A percentile compares a stretch with the other conserved stretches of the same genome.
Conservation (phyloP, 2,888 invertebrate genomes). For the Aphodius sticticus region DNA sequence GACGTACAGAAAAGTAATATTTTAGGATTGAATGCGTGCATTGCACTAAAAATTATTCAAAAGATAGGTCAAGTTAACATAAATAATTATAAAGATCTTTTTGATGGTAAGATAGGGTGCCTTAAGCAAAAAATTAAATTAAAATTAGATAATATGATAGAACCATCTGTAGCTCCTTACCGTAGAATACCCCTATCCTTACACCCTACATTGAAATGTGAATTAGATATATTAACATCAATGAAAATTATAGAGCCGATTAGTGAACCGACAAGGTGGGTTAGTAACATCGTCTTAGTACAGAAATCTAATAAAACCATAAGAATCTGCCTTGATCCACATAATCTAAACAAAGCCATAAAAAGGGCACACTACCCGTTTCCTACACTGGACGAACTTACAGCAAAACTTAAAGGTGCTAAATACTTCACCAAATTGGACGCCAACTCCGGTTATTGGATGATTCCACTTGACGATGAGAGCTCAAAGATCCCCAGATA, state of each 20-base stretch:
- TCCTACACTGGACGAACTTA: conserved; percentile 38
- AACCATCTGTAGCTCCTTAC: conserved; percentile 34
- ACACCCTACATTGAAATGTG: conserved; percentile 32
- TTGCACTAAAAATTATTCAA: neutral
- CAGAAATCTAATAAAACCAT: conserved; percentile 7
- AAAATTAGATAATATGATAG: neutral
- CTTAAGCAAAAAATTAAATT: neutral
- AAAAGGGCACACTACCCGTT: conserved; percentile 35
- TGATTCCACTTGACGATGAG: too few relatives aligned
- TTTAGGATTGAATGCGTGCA: conserved; percentile 6
- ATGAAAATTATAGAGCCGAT: conserved; percentile 11
- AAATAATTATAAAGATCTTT: conserved; percentile 5
- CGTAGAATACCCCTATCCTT: conserved; percentile 35
- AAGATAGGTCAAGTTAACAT: neutral
- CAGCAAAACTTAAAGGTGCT: conserved; percentile 36
- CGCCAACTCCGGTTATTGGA: conserved; percentile 13
- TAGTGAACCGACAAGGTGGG: conserved; percentile 19
- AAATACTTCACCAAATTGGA: conserved; percentile 37
- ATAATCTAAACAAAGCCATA: conserved; percentile 32
- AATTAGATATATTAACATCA: conserved; percentile 28
- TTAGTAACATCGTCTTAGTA: conserved; percentile 26
- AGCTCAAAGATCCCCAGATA: too few relatives aligned
- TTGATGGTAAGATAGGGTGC: conserved; percentile 11
- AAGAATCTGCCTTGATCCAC: conserved; percentile 32
- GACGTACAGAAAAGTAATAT: neutral